Conservation (phyloP, 2,113 vertebrate species). For the Spizaetus ornatus region DNA sequence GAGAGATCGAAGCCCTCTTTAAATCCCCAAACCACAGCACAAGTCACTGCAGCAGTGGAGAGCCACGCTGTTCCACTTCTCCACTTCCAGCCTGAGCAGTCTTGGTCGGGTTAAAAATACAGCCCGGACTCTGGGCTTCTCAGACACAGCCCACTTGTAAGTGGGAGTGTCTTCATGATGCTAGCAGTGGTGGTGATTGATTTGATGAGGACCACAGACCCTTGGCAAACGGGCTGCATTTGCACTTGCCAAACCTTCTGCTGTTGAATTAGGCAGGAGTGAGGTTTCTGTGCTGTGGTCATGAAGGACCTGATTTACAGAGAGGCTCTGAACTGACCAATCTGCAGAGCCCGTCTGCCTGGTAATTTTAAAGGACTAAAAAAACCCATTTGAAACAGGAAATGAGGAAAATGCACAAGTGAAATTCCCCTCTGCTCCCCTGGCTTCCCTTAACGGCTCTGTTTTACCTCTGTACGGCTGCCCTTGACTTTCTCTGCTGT, state of each 20-base stretch:
- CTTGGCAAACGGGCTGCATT: constrained; percentile 22
- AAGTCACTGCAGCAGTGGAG: background rate
- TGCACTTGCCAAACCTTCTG: constrained; percentile 34
- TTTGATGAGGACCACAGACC: constrained; percentile 57
- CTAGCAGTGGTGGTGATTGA: background rate
- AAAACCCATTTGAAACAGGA: background rate
- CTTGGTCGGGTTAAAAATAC: background rate
- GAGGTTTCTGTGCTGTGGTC: constrained; percentile 41
- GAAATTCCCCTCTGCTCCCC: background rate
- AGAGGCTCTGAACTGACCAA: constrained; percentile 4
- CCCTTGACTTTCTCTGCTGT: background rate
- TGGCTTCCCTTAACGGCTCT: background rate
- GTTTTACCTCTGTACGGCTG: background rate
- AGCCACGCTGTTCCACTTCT: background rate
- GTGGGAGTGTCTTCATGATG: background rate
- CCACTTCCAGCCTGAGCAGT: background rate
- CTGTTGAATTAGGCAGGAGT: background rate
- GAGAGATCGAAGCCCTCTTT: background rate
- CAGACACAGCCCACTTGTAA: background rate
- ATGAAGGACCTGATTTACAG: constrained; percentile 20
- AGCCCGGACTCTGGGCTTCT: background rate
- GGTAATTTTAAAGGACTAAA: constrained; percentile 50
- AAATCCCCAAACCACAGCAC: constrained; percentile 40
- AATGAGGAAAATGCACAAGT: constrained; percentile 2
- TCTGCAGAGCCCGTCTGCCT: background rate